Evolutionary conservation across 2,113 vertebrate species (phyloP), one percentile per base, ranked within the genome.

Genomic region (Hystrix cristata): DNA sequence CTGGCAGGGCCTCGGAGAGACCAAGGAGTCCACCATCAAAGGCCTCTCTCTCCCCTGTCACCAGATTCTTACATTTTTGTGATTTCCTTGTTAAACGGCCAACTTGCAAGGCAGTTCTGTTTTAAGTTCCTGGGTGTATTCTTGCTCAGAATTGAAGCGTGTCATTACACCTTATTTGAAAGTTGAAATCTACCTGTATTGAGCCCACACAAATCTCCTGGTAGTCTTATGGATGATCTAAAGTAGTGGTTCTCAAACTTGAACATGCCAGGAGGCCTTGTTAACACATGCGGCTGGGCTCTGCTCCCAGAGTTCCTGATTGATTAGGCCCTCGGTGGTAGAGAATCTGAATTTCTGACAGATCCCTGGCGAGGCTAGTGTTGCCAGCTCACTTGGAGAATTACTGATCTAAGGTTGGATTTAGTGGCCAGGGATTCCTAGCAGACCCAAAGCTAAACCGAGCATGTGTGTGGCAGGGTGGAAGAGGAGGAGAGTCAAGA

Each of bases 331-430:
- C n/a, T 62, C 1, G 19, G 51, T 18, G 38, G 78, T 67, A 6
- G 13, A 92, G 64, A 59, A 71, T 84, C 69, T 95, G 78, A 64
- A 65, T 88, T 94, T 84, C 59, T 97, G 71, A 43, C 43, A 9
- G 53, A 78, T 71, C 78, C 15, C 38, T 16, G n/a, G 59, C 48
- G 15, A 55, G 15, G n/a, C 51, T 71, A 34, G 11, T 86, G 29
- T 79, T 79, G 43, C 85, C 25, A n/a, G 90, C 57, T 1, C 65
- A 46, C 62, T 59, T 69, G 34, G 53, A 89, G 72, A 90, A n/a
- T 62, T 53, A 38, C 16, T 94, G 86, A 80, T 59, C 23, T 82
- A 57, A 79, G 60, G 38, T 43, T 43, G 43, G 48, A 72, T 72
- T 55, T n/a, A 74, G 78, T 87, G 91, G 31, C 53, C 23, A 57